phyloP scores from a whole-genome alignment of 2,888 invertebrate genomes.

The Torymus texanus region DNA sequence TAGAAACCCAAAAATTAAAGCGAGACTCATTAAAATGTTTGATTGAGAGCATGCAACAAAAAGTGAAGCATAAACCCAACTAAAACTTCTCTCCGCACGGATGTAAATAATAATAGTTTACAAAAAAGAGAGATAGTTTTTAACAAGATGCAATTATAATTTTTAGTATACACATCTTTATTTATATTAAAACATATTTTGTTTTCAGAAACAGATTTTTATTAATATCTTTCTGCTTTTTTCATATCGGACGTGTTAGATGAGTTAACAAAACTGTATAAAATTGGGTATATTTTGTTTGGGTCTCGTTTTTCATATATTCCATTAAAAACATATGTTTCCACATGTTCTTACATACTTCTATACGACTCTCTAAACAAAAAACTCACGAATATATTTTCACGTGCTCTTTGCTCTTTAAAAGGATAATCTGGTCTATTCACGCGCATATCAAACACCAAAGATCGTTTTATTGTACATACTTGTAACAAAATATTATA shows the following conservation, averaged over 20 bases:
- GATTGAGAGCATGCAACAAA: slow-evolving; percentile 27
- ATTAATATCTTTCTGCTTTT: slow-evolving; percentile 33
- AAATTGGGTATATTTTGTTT: slow-evolving; percentile 46
- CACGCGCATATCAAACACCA: slow-evolving; percentile 48
- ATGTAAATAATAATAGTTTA: slow-evolving; percentile 24
- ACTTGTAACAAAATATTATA: slow-evolving; percentile 53
- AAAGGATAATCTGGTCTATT: slow-evolving; percentile 42
- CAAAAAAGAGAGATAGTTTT: slow-evolving; percentile 23
- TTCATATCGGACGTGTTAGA: slow-evolving; percentile 40
- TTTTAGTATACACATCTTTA: slow-evolving; percentile 41
- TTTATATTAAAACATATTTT: slow-evolving; percentile 50
- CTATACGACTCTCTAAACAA: slow-evolving; percentile 39
- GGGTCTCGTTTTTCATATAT: slow-evolving; percentile 36
- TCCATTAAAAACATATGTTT: slow-evolving; percentile 44
- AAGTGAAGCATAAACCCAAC: neutral
- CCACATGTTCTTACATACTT: slow-evolving; percentile 54
- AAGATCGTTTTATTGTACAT: slow-evolving; percentile 54
- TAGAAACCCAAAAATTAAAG: slow-evolving; percentile 48
- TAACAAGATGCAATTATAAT: slow-evolving; percentile 24
- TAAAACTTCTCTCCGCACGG: neutral
- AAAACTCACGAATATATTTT: slow-evolving; percentile 26
- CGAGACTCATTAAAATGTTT: slow-evolving; percentile 12
- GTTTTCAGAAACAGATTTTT: slow-evolving; percentile 50
- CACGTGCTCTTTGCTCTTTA: slow-evolving; percentile 27
- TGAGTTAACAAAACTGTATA: slow-evolving; percentile 51